Conservation (phyloP, 1,140 invertebrate species). For the Maconellicoccus hirsutus region DNA sequence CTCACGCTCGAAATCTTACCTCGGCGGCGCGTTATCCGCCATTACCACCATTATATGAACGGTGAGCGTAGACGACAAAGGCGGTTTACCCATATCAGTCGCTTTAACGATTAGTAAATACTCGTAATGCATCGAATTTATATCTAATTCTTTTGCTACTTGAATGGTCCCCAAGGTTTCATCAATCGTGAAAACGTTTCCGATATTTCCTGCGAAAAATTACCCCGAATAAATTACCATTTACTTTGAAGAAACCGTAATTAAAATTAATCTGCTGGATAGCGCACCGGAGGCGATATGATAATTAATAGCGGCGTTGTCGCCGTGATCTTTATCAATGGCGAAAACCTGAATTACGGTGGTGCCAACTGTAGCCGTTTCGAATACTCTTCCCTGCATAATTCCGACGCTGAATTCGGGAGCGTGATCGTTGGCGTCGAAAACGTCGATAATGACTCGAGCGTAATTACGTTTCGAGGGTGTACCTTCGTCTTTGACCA, state of each 20-base stretch:
- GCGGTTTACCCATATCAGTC: slow-evolving; percentile 61
- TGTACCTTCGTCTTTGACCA: slow-evolving; percentile 79
- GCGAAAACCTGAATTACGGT: slow-evolving; percentile 60
- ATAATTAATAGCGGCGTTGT: slow-evolving; percentile 67
- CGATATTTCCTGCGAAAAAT: slow-evolving; percentile 54
- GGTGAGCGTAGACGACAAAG: slow-evolving; percentile 60
- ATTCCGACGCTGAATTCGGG: slow-evolving; percentile 67
- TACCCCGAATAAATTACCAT: background rate
- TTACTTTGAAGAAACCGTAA: too few relatives aligned
- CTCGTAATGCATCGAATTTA: slow-evolving; percentile 50
- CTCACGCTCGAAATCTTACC: slow-evolving; percentile 32
- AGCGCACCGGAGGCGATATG: slow-evolving; percentile 59
- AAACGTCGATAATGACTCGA: slow-evolving; percentile 63
- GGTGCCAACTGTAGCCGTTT: slow-evolving; percentile 59
- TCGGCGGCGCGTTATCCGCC: slow-evolving; percentile 77
- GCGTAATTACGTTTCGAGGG: slow-evolving; percentile 75
- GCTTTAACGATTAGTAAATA: slow-evolving; percentile 75
- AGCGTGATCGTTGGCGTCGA: slow-evolving; percentile 80
- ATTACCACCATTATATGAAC: slow-evolving; percentile 78
- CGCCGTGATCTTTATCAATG: slow-evolving; percentile 66
- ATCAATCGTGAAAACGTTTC: slow-evolving; percentile 71
- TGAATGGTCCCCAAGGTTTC: slow-evolving; percentile 59
- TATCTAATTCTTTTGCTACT: slow-evolving; percentile 59
- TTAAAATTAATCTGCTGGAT: too few relatives aligned
- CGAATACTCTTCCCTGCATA: slow-evolving; percentile 60